Conservation (phyloP, 30 jellyfish, hydroid and myxozoan species). For the Sanderia malayensis region DNA sequence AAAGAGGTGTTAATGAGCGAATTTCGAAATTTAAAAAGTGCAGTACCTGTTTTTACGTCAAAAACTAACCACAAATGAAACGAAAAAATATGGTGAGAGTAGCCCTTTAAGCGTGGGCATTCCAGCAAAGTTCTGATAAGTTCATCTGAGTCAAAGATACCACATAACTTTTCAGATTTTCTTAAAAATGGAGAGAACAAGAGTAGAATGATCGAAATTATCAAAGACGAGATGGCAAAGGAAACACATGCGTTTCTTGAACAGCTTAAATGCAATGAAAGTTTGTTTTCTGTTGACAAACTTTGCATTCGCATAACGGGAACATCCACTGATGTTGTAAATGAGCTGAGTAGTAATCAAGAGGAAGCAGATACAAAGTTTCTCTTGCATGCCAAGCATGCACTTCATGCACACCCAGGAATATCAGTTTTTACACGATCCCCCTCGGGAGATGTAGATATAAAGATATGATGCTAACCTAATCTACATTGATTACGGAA, state of each 20-base stretch:
- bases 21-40: no score
- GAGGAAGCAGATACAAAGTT: slow-evolving; percentile 44
- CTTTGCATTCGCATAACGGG: slow-evolving; percentile 17
- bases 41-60: no score
- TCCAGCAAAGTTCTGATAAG: slow-evolving; percentile 11
- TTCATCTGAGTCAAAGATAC: slow-evolving; percentile 2
- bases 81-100: no score
- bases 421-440: slow-evolving; percentile 34
- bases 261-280: slow-evolving; percentile 30
- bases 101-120: slow-evolving; percentile 40
- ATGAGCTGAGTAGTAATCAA: slow-evolving; percentile 42
- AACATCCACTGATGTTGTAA: slow-evolving; percentile 13
- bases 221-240: no score
- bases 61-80: no score
- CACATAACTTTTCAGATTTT: not conserved
- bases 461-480: slow-evolving; percentile 18
- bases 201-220: no score
- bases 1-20: no score
- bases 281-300: slow-evolving; percentile 15
- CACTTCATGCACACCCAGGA: slow-evolving; percentile 21
- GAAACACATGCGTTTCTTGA: slow-evolving; percentile 23
- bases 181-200: no score
- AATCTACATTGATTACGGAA: slow-evolving; percentile 27
- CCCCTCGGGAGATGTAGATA: slow-evolving; percentile 53
- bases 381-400: slow-evolving; percentile 38